These are phyloP conservation scores for Parauchenoglanis ngamensis DNA, from an alignment of 2,797 vertebrate genomes.

Conservation along the genomic window DNA sequence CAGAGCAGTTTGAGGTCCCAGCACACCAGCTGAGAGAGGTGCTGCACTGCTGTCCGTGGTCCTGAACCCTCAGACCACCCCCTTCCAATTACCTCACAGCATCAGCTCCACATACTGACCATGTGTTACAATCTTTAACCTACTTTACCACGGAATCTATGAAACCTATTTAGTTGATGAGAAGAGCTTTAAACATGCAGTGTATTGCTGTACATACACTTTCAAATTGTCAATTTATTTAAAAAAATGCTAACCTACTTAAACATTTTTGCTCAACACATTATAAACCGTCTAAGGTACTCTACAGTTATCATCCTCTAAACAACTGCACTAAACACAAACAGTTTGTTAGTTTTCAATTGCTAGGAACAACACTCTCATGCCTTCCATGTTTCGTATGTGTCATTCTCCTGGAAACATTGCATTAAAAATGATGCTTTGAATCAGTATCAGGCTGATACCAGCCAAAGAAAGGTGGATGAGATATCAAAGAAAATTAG, in stretches of 20 bases:
- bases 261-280: not conserved
- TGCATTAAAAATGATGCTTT: not conserved
- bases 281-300: not conserved
- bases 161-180: not conserved
- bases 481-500: not conserved
- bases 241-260: not conserved
- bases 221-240: not conserved
- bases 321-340: not conserved
- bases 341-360: not conserved
- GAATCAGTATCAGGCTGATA: not conserved
- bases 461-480: not conserved
- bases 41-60: conserved; percentile 75
- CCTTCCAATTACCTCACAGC: conserved; percentile 55
- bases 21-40: conserved; percentile 62
- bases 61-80: conserved; percentile 72
- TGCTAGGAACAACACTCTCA: not conserved
- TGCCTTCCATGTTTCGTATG: not conserved
- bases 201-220: not conserved
- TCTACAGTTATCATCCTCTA: not conserved
- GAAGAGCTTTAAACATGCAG: not conserved
- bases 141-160: not conserved
- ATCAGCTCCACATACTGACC: not conserved
- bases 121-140: not conserved
- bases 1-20: conserved; percentile 41
- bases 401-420: not conserved